phyloP scores from a whole-genome alignment of 2,113 vertebrate genomes.

The Sceloporus tristichus region DNA sequence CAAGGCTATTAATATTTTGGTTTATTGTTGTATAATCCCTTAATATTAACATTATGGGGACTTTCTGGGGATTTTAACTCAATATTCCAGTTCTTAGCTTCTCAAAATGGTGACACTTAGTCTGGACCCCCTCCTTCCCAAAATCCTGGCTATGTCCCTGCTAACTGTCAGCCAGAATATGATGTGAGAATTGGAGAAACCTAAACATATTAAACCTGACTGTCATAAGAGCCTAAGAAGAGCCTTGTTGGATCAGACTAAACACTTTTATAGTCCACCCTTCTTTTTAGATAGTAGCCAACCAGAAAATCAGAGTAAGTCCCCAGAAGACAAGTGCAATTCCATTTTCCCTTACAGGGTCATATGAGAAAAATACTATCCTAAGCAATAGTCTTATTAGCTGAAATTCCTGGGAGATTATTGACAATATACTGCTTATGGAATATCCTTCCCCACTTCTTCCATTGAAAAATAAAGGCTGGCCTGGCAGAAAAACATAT shows the following conservation, averaged over 20 bases:
- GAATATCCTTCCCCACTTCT: slow-evolving; percentile 9
- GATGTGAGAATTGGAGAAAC: not conserved
- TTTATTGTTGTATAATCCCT: no score
- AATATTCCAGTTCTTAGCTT: no score
- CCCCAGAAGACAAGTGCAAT: no score
- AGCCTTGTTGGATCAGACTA: not conserved
- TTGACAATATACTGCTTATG: slow-evolving; percentile 5
- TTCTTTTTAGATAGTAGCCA: not conserved
- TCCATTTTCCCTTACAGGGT: not conserved
- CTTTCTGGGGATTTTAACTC: no score
- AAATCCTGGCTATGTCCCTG: not conserved
- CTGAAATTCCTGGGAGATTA: slow-evolving; percentile 35
- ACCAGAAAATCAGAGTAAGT: not conserved
- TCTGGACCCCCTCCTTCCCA: no score
- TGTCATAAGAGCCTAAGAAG: slow-evolving; percentile 33
- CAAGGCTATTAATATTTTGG: no score
- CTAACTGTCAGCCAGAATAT: not conserved
- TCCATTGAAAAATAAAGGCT: slow-evolving; percentile 10
- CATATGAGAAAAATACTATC: slow-evolving; percentile 28
- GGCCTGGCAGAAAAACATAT: slow-evolving; percentile 52
- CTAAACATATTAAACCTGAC: not conserved
- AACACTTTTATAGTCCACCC: not conserved
- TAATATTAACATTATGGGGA: no score
- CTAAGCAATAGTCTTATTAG: slow-evolving; percentile 34
- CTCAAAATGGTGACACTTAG: no score